phyloP scores from a whole-genome alignment of 2,888 invertebrate genomes.

The Drosophila setosimentum region DNA sequence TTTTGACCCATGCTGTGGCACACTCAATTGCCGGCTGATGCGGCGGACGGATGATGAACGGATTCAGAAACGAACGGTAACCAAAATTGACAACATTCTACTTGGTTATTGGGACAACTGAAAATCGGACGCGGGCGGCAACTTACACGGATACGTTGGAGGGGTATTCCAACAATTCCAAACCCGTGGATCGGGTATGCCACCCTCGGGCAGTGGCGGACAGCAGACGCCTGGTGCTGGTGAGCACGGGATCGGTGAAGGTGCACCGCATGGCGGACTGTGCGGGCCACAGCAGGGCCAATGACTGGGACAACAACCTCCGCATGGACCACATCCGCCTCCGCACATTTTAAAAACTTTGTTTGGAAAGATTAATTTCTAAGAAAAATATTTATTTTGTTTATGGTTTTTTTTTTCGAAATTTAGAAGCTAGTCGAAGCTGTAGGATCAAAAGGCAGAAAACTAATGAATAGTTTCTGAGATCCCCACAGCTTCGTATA shows the following conservation, averaged over 20 bases:
- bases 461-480: slow-evolving; percentile 58
- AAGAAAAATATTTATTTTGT: slow-evolving; percentile 11
- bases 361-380: slow-evolving; percentile 12
- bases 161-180: slow-evolving; percentile 86
- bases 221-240: slow-evolving; percentile 74
- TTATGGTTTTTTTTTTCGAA: slow-evolving; percentile 1
- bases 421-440: slow-evolving; percentile 72
- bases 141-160: slow-evolving; percentile 82
- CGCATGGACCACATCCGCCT: slow-evolving; percentile 48
- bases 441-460: slow-evolving; percentile 63
- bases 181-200: slow-evolving; percentile 81
- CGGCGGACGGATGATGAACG: background rate
- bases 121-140: slow-evolving; percentile 1
- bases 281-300: slow-evolving; percentile 59
- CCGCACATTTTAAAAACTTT: slow-evolving; percentile 40
- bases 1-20: background rate
- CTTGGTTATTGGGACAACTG: background rate
- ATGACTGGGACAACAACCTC: slow-evolving; percentile 60
- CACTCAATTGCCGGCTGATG: background rate
- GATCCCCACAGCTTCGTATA: background rate
- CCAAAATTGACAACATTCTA: background rate
- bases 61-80: background rate
- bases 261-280: slow-evolving; percentile 73
- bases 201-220: slow-evolving; percentile 81
- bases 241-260: slow-evolving; percentile 79